Base-by-base conservation (phyloP, 2,113 vertebrate species). In the Hiodon tergisus region DNA sequence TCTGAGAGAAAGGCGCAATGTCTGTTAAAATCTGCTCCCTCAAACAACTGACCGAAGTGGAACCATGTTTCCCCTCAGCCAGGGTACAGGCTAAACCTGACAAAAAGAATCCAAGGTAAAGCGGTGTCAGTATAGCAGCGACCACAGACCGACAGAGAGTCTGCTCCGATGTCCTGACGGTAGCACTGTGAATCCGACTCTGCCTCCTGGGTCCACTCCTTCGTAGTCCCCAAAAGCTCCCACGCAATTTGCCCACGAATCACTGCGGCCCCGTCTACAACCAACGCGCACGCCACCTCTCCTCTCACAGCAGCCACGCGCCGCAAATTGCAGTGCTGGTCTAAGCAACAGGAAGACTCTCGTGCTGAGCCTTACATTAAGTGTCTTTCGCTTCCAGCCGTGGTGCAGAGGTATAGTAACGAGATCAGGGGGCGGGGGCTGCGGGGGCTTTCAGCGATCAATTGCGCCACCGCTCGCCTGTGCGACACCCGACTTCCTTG, bases 401-500 rank as follows among this genome's bases (percentile, higher is more conserved):
- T 85, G 87, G 85, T 89, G 86, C 85, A 83, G 85, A 84, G 85
- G 77, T 78, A 84, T 47, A 16, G 52, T 52, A 54, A 52, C 52
- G 6, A 54, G 6, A 54, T 16, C 65, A 76, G 85, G 77, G 84
- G 84, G 84, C 79, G 83, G 84, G 85, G n/a, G 55, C 7, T 7
- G 55, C 0, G n/a, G 76, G 79, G 82, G 85, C 83, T 78, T 80
- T 78, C 65, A 75, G 76, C 80, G 74, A 69, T 69, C 76, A 82
- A 84, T 87, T 87, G 86, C 88, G 78, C 86, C 86, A 86, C 84
- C 78, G 80, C 74, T 77, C 76, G 71, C 52, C 52, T 55, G 67
- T 48, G 57, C 58, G 61, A 70, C 57, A 50, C 50, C 59, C 48
- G 51, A 69, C 58, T 61, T 70, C 6, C 6, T 3, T 63, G 59